These are phyloP conservation scores for Haplochromis burtoni DNA, from an alignment of 2,113 vertebrate species.

Conservation along the genomic window DNA sequence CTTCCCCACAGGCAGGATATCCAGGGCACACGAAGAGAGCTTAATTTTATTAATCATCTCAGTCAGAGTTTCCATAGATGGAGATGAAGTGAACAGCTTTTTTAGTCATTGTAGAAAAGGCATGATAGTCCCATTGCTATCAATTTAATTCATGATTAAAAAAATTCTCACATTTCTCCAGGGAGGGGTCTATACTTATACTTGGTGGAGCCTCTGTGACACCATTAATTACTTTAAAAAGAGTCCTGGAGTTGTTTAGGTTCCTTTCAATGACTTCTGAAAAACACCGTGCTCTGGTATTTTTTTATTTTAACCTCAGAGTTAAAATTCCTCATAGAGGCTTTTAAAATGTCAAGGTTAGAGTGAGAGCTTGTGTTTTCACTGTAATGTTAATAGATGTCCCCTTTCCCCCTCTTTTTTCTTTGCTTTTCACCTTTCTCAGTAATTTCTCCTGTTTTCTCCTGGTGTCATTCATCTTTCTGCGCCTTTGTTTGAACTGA, in stretches of 20 bases:
- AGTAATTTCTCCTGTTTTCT: neutral
- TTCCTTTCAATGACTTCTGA: neutral
- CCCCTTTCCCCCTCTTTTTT: neutral
- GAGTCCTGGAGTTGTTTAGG: neutral
- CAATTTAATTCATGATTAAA: neutral
- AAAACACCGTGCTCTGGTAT: accelerated
- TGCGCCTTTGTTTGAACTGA: neutral
- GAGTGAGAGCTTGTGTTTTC: neutral
- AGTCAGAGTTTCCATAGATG: neutral
- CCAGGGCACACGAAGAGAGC: neutral
- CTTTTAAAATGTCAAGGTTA: neutral
- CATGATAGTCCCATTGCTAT: neutral
- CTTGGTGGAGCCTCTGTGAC: neutral
- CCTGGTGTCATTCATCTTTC: constrained; percentile 5
- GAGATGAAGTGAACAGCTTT: neutral
- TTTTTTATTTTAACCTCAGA: neutral
- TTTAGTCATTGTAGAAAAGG: neutral
- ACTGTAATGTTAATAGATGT: neutral
- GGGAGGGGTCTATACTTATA: neutral
- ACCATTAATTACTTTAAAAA: neutral
- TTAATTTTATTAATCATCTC: neutral
- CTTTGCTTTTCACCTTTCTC: neutral
- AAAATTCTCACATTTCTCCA: neutral
- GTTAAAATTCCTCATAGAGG: neutral
- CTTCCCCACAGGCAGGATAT: neutral